Conservation (phyloP, 2,797 vertebrate species). For the Pseudopleuronectes americanus region DNA sequence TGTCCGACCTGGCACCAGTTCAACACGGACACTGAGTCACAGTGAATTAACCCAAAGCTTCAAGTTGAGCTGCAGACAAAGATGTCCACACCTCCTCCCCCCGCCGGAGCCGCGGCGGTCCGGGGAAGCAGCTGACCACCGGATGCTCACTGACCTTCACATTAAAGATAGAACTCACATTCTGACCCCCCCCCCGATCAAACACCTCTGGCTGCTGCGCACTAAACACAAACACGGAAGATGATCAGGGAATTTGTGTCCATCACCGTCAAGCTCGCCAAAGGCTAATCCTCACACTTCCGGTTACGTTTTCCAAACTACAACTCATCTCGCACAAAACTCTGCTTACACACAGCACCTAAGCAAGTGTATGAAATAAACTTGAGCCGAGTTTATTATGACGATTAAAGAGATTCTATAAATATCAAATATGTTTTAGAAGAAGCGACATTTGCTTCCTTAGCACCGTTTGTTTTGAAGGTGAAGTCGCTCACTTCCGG, state of each 20-base stretch:
- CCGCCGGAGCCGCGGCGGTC: no score
- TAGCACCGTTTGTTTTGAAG: slow-evolving; percentile 36
- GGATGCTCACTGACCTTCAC: no score
- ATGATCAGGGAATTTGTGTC: slow-evolving; percentile 46
- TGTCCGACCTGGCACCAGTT: not conserved
- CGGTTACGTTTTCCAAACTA: slow-evolving; percentile 42
- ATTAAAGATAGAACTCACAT: not conserved
- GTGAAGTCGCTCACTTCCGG: not conserved
- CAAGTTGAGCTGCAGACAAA: no score
- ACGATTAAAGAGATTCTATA: no score
- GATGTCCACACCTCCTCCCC: no score
- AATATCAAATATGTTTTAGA: no score
- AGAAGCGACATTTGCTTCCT: no score
- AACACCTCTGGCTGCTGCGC: slow-evolving; percentile 55
- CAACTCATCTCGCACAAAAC: not conserved
- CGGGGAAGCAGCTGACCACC: no score
- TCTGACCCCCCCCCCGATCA: slow-evolving; percentile 23
- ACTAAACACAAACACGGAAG: slow-evolving; percentile 75
- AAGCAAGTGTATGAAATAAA: no score
- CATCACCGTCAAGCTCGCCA: not conserved
- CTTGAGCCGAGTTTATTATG: no score
- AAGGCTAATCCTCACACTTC: slow-evolving; percentile 9
- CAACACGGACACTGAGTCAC: not conserved
- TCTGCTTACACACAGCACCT: no score
- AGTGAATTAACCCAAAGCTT: no score